Evolutionary conservation across 2,113 vertebrate genomes (phyloP).

Genomic region (Xenotilapia caudafasciata): DNA sequence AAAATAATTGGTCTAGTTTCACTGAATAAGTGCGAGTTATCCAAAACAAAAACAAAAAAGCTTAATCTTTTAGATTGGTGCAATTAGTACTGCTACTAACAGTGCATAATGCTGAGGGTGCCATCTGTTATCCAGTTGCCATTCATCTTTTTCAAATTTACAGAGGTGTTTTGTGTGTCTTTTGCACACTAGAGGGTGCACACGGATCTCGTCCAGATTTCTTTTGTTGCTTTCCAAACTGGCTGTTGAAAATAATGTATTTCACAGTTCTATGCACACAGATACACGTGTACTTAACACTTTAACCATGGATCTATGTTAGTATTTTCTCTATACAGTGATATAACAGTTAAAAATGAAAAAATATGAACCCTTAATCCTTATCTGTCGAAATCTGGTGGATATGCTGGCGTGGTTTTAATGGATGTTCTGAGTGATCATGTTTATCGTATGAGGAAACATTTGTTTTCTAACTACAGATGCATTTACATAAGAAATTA

Average conservation of each 20-base stretch:
- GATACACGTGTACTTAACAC: background rate
- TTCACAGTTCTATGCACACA: background rate
- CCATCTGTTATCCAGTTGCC: background rate
- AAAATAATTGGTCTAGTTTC: background rate
- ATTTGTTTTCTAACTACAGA: background rate
- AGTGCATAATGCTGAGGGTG: background rate
- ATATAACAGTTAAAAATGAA: background rate
- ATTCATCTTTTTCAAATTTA: background rate
- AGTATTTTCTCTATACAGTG: background rate
- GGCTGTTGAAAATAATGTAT: background rate
- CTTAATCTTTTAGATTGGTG: background rate
- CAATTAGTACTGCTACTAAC: background rate
- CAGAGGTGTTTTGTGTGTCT: background rate
- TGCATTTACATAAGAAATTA: background rate
- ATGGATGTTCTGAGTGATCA: background rate
- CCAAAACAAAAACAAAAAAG: background rate
- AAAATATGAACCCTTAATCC: background rate
- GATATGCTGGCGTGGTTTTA: background rate
- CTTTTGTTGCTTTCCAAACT: background rate
- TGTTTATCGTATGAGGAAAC: background rate
- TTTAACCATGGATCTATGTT: background rate
- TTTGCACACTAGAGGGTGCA: slow-evolving; percentile 55
- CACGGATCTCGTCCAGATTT: background rate
- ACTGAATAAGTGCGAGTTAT: background rate
- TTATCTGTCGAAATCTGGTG: background rate